Percentiles rank a stretch among this genome's conserved stretches.
Conservation (phyloP, 2,888 invertebrate species). For the Erebia palarica region DNA sequence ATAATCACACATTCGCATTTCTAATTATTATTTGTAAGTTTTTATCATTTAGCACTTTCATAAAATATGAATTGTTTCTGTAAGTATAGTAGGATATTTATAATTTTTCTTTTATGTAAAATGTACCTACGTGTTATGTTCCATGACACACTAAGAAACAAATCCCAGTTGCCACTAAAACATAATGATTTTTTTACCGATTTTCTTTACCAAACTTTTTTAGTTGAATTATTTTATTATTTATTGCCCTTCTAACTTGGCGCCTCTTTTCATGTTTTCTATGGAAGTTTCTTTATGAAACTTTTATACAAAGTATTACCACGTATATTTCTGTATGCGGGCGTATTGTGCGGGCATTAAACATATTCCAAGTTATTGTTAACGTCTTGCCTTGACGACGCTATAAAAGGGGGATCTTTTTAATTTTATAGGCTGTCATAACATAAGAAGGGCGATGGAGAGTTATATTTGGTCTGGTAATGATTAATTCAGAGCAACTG, state of each 20-base stretch:
- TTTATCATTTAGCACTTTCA: not conserved
- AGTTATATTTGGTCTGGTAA: conserved; percentile 3
- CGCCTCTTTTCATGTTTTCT: not conserved
- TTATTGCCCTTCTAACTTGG: not conserved
- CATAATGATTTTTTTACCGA: no score
- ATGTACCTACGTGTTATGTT: no score
- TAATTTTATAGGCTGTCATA: conserved; percentile 31
- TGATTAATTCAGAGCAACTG: conserved; percentile 2
- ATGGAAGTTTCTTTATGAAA: conserved; percentile 5
- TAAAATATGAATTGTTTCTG: not conserved
- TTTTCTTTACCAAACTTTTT: not conserved
- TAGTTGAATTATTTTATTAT: not conserved
- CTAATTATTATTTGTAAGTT: no score
- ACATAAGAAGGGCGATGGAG: conserved; percentile 18
- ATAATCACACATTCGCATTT: no score
- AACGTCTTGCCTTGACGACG: conserved; percentile 30
- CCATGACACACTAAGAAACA: no score
- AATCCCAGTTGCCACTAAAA: no score
- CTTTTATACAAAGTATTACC: conserved; percentile 24
- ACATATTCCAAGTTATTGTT: conserved; percentile 32
- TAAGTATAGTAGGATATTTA: not conserved
- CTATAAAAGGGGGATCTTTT: conserved; percentile 31
- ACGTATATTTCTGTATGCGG: conserved; percentile 36
- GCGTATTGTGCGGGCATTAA: conserved; percentile 35
- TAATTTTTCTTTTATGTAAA: no score